These are phyloP conservation scores for Elanoides forficatus DNA, from an alignment of 2,113 vertebrate genomes.

Conservation along the genomic window DNA sequence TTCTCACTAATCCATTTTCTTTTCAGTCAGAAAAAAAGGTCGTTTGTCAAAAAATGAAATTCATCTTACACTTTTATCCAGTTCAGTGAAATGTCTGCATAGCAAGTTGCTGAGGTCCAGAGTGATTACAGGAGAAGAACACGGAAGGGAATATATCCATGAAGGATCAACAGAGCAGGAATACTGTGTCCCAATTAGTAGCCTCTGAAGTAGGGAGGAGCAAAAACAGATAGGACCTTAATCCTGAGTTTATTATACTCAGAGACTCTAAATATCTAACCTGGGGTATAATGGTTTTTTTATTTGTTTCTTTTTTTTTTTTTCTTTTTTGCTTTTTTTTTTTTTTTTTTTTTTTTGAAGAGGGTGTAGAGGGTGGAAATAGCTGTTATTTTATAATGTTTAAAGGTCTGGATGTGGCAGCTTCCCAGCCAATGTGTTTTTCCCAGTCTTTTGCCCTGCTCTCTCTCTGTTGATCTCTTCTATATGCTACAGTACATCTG, in stretches of 20 bases:
- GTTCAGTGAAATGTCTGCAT: neutral
- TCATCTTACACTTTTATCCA: neutral
- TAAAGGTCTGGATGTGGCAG: neutral
- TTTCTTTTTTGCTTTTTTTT: no score
- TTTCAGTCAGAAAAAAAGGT: neutral
- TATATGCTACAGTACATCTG: slow-evolving; percentile 6
- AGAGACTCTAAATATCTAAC: neutral
- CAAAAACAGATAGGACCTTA: neutral
- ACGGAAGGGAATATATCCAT: neutral
- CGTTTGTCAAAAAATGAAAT: neutral
- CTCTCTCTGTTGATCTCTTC: neutral
- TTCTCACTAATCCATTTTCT: neutral
- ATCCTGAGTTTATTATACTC: neutral
- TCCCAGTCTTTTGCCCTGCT: neutral
- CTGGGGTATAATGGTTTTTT: accelerated
- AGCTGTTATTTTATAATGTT: neutral
- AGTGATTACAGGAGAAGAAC: neutral
- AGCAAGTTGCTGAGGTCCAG: neutral
- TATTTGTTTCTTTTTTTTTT: no score
- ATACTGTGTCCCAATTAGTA: neutral
- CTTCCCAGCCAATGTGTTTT: neutral
- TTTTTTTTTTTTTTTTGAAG: neutral
- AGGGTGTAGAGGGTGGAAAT: neutral
- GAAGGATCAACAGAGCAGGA: neutral
- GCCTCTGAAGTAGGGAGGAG: neutral